Percentiles rank a stretch among this genome's conserved stretches.
phyloP scores from a whole-genome alignment of 2,888 invertebrate genomes.

The Pyrrhia umbra region DNA sequence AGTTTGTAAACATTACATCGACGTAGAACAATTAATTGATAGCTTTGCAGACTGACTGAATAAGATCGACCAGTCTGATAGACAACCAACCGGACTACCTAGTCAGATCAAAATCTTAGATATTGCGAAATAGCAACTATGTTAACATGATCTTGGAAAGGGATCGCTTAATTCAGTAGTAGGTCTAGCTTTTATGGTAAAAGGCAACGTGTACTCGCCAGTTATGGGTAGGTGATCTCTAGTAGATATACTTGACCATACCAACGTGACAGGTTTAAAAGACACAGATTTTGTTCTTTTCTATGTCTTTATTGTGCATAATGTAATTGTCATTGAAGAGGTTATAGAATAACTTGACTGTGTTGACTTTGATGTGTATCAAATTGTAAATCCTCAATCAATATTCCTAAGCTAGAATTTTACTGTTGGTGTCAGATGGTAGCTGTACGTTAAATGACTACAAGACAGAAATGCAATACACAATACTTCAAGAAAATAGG shows the following conservation, averaged over 20 bases:
- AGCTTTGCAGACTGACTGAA: conserved; percentile 49
- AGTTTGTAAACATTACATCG: conserved; percentile 42
- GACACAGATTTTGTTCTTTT: no score
- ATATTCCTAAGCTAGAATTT: no score
- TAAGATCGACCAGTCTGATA: conserved; percentile 57
- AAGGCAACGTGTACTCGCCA: conserved; percentile 26
- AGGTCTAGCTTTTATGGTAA: conserved; percentile 31
- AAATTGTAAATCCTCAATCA: no score
- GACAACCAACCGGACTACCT: conserved; percentile 52
- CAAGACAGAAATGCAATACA: no score
- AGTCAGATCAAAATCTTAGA: conserved; percentile 59
- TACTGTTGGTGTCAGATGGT: no score
- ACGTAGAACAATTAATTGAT: conserved; percentile 58
- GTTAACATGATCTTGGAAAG: conserved; percentile 50
- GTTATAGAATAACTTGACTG: not conserved
- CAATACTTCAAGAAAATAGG: no score
- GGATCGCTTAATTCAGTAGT: conserved; percentile 49
- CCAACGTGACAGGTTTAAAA: not conserved
- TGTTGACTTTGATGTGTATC: no score
- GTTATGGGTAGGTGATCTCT: conserved; percentile 17
- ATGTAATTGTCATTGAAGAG: not conserved
- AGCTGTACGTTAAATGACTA: no score
- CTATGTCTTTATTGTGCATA: no score
- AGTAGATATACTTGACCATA: not conserved
- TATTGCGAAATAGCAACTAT: conserved; percentile 53